Evolutionary conservation across 2,797 vertebrate species (phyloP).

Genomic region (Etheostoma nigrum): DNA sequence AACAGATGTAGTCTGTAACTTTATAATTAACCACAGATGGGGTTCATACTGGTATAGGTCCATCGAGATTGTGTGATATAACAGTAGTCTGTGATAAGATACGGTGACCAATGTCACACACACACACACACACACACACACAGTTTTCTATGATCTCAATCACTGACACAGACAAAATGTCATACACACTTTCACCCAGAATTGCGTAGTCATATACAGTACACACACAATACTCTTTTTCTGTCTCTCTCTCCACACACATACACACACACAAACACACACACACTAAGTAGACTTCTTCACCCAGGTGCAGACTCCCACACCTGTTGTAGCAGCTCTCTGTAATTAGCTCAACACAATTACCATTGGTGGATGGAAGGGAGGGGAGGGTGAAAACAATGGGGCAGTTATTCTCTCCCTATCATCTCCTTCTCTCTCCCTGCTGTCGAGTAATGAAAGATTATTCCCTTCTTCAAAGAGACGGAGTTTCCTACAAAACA

Average conservation of each 20-base stretch:
- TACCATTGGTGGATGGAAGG: conserved; percentile 79
- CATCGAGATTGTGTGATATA: conserved; percentile 63
- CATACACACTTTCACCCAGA: conserved; percentile 78
- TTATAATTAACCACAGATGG: conserved; percentile 81
- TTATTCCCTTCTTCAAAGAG: conserved; percentile 87
- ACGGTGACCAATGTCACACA: conserved; percentile 55
- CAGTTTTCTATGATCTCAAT: conserved; percentile 66
- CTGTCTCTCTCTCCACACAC: neutral
- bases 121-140: conserved; percentile 63
- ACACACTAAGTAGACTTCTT: conserved; percentile 35
- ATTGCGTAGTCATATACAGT: conserved; percentile 32
- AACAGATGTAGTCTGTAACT: conserved; percentile 77
- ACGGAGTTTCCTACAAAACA: conserved; percentile 87
- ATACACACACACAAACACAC: neutral
- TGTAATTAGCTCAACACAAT: conserved; percentile 88
- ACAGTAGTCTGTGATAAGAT: conserved; percentile 64
- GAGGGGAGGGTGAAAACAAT: conserved; percentile 81
- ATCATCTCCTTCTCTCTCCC: conserved; percentile 82
- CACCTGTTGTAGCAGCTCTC: conserved; percentile 87
- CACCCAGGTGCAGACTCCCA: conserved; percentile 85
- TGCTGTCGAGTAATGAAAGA: conserved; percentile 88
- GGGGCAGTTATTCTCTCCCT: conserved; percentile 84
- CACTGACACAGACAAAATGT: conserved; percentile 63
- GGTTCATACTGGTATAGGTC: conserved; percentile 64
- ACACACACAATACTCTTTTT: conserved; percentile 15